Base-by-base conservation (phyloP, 2,888 invertebrate species). In the Stenichneumon culpator region DNA sequence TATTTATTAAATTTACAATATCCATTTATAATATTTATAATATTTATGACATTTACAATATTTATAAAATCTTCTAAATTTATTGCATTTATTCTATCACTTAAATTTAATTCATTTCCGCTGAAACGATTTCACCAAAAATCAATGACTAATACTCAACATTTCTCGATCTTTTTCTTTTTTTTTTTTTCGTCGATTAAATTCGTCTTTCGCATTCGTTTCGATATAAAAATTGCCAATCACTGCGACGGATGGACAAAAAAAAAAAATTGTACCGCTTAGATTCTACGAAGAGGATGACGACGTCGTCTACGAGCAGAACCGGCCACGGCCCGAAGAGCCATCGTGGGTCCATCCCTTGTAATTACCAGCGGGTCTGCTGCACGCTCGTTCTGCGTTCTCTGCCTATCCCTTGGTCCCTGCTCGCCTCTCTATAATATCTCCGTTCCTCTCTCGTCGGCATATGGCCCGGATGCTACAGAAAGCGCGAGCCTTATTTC, bases 351-450 rank as follows among this genome's bases (percentile, higher is more conserved):
- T 44, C 57, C 93, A 93, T 93, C 93, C 93, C 93, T 93, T 91
- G 92, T 92, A 93, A 93, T 93, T 93, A 92, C 92, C 91, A 90
- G 89, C 89, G 90, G 89, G 80, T 73, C 79, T 82, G 83, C 74
- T 82, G 78, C 65, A 32, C 83, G 39, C 63, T 73, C 72, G 11
- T 57, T 44, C 63, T 9, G 22, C 25, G 63, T 6, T 47, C 68
- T 50, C 50, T 50, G 67, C 68, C 69, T 36, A 39, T 47, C 89
- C 87, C 54, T 9, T 32, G 9, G 36, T 36, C 36, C n/a, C 65
- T 50, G 63, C 57, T 25, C 54, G 28, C 77, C 79, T 32, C 70
- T 47, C 47, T 32, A 50, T 36, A 9, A n/a, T 47, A 14, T 78
- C 47, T 54, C 65, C 57, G 67, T 47, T 54, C 65, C 54, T 67